These are phyloP conservation scores for Gallinago nigripennis DNA, from an alignment of 2,797 vertebrate genomes.

Conservation along the genomic window DNA sequence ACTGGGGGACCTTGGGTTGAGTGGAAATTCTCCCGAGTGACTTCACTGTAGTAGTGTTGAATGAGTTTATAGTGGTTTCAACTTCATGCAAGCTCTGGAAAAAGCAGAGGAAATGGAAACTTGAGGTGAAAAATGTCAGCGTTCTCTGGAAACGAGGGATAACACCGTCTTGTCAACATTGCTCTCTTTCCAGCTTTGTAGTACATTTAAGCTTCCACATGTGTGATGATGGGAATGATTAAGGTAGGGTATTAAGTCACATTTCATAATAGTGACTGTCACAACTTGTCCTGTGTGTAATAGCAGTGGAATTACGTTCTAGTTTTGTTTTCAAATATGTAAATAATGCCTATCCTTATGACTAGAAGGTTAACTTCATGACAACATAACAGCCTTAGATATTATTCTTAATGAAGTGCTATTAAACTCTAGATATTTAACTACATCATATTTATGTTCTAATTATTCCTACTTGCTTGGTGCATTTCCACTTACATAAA, in stretches of 20 bases:
- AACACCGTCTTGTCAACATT: not conserved
- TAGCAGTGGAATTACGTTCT: not conserved
- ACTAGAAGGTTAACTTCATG: conserved; percentile 44
- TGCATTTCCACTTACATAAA: conserved; percentile 47
- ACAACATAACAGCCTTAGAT: conserved; percentile 35
- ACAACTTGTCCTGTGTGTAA: not conserved
- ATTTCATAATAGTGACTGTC: not conserved
- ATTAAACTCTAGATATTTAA: conserved; percentile 57
- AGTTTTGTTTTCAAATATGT: conserved; percentile 22
- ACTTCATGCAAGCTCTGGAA: not conserved
- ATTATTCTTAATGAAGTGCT: conserved; percentile 59
- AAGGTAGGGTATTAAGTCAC: not conserved
- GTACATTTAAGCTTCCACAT: not conserved
- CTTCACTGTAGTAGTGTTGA: not conserved
- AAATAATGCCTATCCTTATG: conserved; percentile 26
- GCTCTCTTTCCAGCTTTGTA: not conserved
- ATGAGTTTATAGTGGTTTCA: not conserved
- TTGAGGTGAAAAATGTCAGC: not conserved
- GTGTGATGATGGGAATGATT: not conserved
- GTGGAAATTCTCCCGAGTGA: not conserved
- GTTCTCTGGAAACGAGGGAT: not conserved
- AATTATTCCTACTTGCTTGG: conserved; percentile 41
- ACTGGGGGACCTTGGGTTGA: too few relatives aligned
- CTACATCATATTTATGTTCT: conserved; percentile 42
- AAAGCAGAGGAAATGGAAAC: not conserved